phyloP scores from a whole-genome alignment of 2,888 invertebrate species.

The Ophonus ardosiacus region DNA sequence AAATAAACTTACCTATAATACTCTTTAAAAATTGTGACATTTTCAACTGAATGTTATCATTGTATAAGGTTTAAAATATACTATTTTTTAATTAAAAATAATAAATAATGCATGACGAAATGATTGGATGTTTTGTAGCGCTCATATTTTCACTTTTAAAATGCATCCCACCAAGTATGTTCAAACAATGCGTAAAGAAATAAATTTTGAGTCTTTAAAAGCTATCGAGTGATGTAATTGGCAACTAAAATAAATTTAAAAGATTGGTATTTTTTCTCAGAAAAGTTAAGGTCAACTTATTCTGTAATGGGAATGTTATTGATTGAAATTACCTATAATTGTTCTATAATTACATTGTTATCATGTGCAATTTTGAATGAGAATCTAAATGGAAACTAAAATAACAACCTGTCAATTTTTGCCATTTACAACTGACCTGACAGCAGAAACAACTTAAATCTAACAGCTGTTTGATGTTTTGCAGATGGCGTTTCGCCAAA shows the following conservation, averaged over 20 bases:
- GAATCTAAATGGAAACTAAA: slow-evolving; percentile 24
- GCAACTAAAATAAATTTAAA: slow-evolving; percentile 48
- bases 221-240: slow-evolving; percentile 49
- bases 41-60: slow-evolving; percentile 42
- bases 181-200: slow-evolving; percentile 33
- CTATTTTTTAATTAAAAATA: slow-evolving; percentile 11
- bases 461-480: slow-evolving; percentile 6
- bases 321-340: slow-evolving; percentile 63
- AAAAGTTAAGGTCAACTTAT: slow-evolving; percentile 18
- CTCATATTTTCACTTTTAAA: slow-evolving; percentile 28
- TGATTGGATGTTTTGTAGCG: slow-evolving; percentile 8
- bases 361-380: slow-evolving; percentile 24
- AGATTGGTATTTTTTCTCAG: slow-evolving; percentile 35
- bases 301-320: slow-evolving; percentile 34
- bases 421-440: slow-evolving; percentile 27
- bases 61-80: slow-evolving; percentile 21
- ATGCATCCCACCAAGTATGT: slow-evolving; percentile 18
- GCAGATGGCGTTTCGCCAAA: slow-evolving; percentile 15
- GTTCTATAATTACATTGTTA: slow-evolving; percentile 59
- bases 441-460: not conserved
- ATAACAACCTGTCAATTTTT: slow-evolving; percentile 44
- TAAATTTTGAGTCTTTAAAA: slow-evolving; percentile 35
- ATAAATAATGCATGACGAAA: slow-evolving; percentile 25
- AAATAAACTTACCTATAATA: slow-evolving; percentile 61
- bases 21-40: slow-evolving; percentile 52